phyloP scores from a whole-genome alignment of 2,888 invertebrate genomes.

The Hanleya hanleyi region DNA sequence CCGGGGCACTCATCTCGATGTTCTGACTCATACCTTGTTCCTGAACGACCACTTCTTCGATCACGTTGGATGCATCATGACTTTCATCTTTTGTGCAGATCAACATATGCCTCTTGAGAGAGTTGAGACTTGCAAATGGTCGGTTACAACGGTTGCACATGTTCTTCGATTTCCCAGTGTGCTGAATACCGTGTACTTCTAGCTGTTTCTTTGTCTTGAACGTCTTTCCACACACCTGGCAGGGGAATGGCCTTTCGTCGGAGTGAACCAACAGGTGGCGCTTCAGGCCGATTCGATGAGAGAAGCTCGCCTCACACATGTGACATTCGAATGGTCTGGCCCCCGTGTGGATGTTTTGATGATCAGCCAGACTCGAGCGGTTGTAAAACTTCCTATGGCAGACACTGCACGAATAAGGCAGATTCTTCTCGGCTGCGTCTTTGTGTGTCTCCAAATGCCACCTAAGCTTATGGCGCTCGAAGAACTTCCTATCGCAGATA shows the following conservation, averaged over 20 bases:
- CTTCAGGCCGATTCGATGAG: slow-evolving; percentile 41
- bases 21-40: neutral
- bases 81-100: neutral
- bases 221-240: slow-evolving; percentile 40
- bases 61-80: neutral
- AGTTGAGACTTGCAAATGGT: slow-evolving; percentile 40
- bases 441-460: slow-evolving; percentile 43
- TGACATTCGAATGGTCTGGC: slow-evolving; percentile 42
- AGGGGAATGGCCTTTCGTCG: slow-evolving; percentile 38
- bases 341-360: slow-evolving; percentile 50
- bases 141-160: slow-evolving; percentile 38
- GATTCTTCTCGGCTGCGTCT: slow-evolving; percentile 18
- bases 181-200: slow-evolving; percentile 41
- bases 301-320: slow-evolving; percentile 35
- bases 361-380: slow-evolving; percentile 37
- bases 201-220: slow-evolving; percentile 47
- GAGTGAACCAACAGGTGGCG: slow-evolving; percentile 38
- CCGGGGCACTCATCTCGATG: neutral
- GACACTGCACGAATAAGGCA: slow-evolving; percentile 33
- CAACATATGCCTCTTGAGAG: slow-evolving; percentile 39
- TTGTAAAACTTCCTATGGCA: slow-evolving; percentile 43
- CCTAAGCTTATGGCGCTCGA: slow-evolving; percentile 38
- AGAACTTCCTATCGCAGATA: slow-evolving; percentile 39
- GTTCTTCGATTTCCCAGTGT: slow-evolving; percentile 40
- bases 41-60: neutral